Evolutionary conservation across 2,888 invertebrate genomes (phyloP).

Genomic region (Ceramica pisi): DNA sequence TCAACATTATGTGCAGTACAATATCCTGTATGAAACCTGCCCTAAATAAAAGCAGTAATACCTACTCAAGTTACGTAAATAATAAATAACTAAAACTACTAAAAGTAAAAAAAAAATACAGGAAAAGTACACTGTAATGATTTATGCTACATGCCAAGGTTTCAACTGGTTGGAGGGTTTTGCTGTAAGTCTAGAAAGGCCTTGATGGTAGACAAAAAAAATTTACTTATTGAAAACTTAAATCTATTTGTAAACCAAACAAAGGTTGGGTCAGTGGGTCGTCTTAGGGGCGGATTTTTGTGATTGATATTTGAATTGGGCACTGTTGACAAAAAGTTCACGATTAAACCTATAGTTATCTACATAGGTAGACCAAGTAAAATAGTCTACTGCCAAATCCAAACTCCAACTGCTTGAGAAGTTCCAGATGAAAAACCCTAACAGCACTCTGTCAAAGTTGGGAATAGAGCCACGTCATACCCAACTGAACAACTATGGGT

Average conservation of each 20-base stretch:
- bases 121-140: constrained; percentile 20
- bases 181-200: neutral
- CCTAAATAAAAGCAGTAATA: neutral
- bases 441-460: neutral
- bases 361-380: no score
- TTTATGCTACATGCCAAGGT: constrained; percentile 13
- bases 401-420: neutral
- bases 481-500: no score
- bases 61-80: neutral
- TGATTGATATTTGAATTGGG: neutral
- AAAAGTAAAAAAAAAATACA: neutral
- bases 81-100: neutral
- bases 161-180: constrained; percentile 11
- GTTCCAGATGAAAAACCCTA: neutral
- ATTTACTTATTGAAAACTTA: neutral
- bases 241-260: neutral
- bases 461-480: neutral
- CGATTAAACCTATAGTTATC: neutral
- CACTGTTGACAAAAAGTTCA: neutral
- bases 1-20: neutral
- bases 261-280: no score
- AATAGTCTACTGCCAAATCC: neutral
- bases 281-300: no score
- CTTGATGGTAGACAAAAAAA: neutral
- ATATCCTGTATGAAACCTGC: neutral